Conservation (phyloP, 2,888 invertebrate species). For the Melangyna quadrimaculata region DNA sequence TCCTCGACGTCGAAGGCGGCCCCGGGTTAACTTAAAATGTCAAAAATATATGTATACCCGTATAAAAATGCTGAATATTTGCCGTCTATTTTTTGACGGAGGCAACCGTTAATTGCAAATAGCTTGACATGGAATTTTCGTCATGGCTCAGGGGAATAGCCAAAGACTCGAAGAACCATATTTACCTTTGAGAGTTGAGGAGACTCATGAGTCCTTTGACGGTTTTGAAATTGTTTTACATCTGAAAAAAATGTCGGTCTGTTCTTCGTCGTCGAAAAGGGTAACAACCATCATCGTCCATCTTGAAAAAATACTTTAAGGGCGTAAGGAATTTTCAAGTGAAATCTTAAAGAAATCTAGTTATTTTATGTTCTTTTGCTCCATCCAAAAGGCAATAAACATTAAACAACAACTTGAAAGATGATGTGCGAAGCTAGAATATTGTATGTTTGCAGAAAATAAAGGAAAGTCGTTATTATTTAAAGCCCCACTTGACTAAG, state of each 20-base stretch:
- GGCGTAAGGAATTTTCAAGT: conserved; percentile 7
- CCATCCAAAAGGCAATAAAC: background rate
- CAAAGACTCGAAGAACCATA: conserved; percentile 28
- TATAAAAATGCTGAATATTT: conserved; percentile 51
- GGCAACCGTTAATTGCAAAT: conserved; percentile 59
- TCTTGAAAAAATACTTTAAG: conserved; percentile 7
- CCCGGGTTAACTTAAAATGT: conserved; percentile 1
- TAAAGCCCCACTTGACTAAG: conserved; percentile 37
- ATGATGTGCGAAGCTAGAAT: background rate
- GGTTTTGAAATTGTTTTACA: conserved; percentile 32
- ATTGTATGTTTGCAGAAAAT: background rate
- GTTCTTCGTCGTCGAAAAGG: background rate
- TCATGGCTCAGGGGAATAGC: conserved; percentile 48
- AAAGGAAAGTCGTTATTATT: conserved; percentile 25
- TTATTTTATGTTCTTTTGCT: background rate
- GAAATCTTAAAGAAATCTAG: conserved; percentile 44
- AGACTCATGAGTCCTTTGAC: conserved; percentile 33
- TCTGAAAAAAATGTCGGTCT: background rate
- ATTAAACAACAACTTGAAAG: background rate
- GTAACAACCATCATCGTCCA: background rate
- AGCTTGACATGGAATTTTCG: conserved; percentile 45
- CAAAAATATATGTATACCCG: conserved; percentile 33
- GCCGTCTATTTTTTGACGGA: conserved; percentile 46
- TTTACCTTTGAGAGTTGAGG: conserved; percentile 47
- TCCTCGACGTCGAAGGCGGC: too few relatives aligned